Percentiles rank a stretch among this genome's conserved stretches.
Conservation (phyloP, 2,888 invertebrate genomes). For the Aporophyla lueneburgensis region DNA sequence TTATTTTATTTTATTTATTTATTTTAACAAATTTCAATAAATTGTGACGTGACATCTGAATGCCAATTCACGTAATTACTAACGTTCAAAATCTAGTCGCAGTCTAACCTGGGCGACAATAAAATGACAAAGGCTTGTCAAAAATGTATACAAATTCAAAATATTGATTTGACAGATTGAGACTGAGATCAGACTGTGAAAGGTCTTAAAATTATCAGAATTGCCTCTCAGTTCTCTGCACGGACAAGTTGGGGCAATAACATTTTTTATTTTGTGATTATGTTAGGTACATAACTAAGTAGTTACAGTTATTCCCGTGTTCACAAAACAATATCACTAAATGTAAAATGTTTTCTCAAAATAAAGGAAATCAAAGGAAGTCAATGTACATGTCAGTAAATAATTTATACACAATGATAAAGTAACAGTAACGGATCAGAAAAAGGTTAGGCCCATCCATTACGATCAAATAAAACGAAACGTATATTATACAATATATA, state of each 20-base stretch:
- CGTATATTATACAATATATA: background rate
- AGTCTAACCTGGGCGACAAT: too few relatives aligned
- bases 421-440: constrained; percentile 12
- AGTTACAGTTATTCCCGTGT: background rate
- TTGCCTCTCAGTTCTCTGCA: background rate
- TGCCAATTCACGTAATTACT: too few relatives aligned
- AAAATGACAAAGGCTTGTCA: too few relatives aligned
- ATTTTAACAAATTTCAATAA: too few relatives aligned
- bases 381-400: constrained; percentile 13
- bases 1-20: too few relatives aligned
- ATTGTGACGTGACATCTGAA: too few relatives aligned
- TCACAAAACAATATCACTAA: background rate
- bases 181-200: too few relatives aligned
- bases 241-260: background rate
- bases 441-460: constrained; percentile 42
- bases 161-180: too few relatives aligned
- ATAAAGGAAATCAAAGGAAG: constrained; percentile 37
- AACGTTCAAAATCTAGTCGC: too few relatives aligned
- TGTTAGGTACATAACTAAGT: background rate
- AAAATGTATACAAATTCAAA: too few relatives aligned
- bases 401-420: constrained; percentile 28
- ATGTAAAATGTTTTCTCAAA: background rate
- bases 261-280: background rate
- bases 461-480: constrained; percentile 36
- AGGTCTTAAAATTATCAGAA: too few relatives aligned